Base-by-base conservation (phyloP, 1,140 invertebrate genomes). In the Ditylenchus dipsaci region DNA sequence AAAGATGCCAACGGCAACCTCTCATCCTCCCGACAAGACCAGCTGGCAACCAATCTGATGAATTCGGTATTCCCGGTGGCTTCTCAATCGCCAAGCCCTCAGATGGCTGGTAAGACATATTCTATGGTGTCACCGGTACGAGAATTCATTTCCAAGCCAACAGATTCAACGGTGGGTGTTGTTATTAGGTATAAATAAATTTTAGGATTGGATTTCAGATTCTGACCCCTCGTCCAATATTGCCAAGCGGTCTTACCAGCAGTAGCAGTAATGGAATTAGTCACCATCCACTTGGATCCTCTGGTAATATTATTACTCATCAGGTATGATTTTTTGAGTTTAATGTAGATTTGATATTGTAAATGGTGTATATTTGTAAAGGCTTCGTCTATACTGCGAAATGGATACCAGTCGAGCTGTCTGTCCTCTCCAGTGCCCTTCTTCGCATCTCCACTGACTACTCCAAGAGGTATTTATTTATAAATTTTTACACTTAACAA, bases 401-500 rank as follows among this genome's bases (percentile, higher is more conserved):
- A 72, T 38, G 66, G 57, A 27, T 74, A 70, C 57, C 62, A 59
- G 13, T 64, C 74, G 33, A 65, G 73, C 11, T 38, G 33, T 19
- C 26, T 74, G 45, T 63, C 71, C n/a, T 74, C 72, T 21, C 72
- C 72, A 21, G 71, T 74, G 11, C 72, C 73, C 3, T 74, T 74
- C 47, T 63, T 53, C 49, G 45, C 59, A 8, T 63, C 72, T 53
- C 62, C 71, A 9, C 27, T 73, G 53, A 70, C 68, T 27, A 70
- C 68, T 21, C 68, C 68, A 42, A 38, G 68, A 17, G 68, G 68
- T 27, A 70, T 3, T 5, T 19, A 53, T 53, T 7, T 53, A 21
- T 38, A 38, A n/a, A n/a, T n/a, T n/a, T n/a, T n/a, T n/a, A n/a
- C n/a, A n/a, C n/a, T n/a, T n/a, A n/a, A n/a, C n/a, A n/a, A n/a